A percentile compares a stretch with the other conserved stretches of the same genome.
Conservation (phyloP, 2,113 vertebrate genomes). For the Pterocles gutturalis region DNA sequence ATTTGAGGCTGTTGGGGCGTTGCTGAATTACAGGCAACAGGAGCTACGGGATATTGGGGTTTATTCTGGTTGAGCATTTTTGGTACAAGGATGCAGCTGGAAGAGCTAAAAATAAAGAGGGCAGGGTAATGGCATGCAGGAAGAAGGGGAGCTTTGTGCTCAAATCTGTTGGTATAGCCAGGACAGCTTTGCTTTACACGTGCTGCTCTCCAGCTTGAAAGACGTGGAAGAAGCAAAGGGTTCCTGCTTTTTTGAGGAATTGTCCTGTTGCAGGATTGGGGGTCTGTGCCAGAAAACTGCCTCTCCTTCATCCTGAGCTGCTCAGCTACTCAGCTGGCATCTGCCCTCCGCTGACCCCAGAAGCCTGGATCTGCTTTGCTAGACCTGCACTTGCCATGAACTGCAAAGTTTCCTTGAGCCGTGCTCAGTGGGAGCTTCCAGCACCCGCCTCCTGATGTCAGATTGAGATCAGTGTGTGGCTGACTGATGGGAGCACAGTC, state of each 20-base stretch:
- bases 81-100: background rate
- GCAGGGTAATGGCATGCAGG: background rate
- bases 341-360: background rate
- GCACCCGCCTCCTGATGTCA: background rate
- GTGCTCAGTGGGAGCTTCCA: fast-evolving
- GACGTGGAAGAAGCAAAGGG: background rate
- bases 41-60: background rate
- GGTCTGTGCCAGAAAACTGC: background rate
- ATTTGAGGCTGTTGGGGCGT: background rate
- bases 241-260: background rate
- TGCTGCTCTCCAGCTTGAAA: background rate
- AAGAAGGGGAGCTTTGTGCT: background rate
- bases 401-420: background rate
- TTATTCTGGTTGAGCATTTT: background rate
- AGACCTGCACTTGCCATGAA: background rate
- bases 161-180: fast-evolving
- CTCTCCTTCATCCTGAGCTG: background rate
- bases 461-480: background rate
- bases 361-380: background rate
- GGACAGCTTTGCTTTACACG: background rate
- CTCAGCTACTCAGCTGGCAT: background rate
- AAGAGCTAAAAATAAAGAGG: background rate
- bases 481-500: background rate
- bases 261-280: background rate
- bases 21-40: background rate